Base-by-base conservation (phyloP, 2,888 invertebrate genomes). In the Phania funesta region DNA sequence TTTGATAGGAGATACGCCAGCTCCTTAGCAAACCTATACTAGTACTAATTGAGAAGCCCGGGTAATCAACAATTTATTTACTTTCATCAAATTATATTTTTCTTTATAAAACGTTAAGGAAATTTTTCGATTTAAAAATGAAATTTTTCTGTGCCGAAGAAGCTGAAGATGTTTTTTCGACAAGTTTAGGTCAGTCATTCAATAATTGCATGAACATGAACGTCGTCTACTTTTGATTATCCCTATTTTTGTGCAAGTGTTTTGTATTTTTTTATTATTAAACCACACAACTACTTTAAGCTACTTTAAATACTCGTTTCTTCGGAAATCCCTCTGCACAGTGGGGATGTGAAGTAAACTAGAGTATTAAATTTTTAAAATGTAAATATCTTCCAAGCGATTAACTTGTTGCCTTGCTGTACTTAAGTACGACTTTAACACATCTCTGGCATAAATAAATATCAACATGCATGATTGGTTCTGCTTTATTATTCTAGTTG, bases 281-380 rank as follows among this genome's bases (percentile, higher is more conserved):
- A 76, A 52, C 58, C 41, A 6, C 41, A 67, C 48, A 67, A 67
- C 50, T 60, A 68, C 58, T 60, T 68, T 68, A 67, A 65, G 56
- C 48, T 58, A 65, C 65, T 60, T 68, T 68, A 67, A 76, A 76
- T 76, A 76, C 76, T 76, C 9, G 76, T 76, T 76, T 76, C 60
- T 62, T 76, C 52, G 24, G 75, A 75, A 76, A 52, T 76, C 24
- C 60, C 38, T 46, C 44, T 44, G 50, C 24, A 18, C 22, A 54
- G 41, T 13, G 29, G 24, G 44, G 54, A 24, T 54, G 54, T 52
- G 54, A 48, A 48, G 48, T 24, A 13, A 46, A 44, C 24, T 64
- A 26, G 1, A 35, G 32, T 22, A 20, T 20, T 18, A 38, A 54
- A 54, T 35, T 67, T 38, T 48, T 35, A 29, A 48, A 48, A 75